These are phyloP conservation scores for Monodelphis domestica DNA, from an alignment of 2,797 vertebrate species.

Conservation along the genomic window DNA sequence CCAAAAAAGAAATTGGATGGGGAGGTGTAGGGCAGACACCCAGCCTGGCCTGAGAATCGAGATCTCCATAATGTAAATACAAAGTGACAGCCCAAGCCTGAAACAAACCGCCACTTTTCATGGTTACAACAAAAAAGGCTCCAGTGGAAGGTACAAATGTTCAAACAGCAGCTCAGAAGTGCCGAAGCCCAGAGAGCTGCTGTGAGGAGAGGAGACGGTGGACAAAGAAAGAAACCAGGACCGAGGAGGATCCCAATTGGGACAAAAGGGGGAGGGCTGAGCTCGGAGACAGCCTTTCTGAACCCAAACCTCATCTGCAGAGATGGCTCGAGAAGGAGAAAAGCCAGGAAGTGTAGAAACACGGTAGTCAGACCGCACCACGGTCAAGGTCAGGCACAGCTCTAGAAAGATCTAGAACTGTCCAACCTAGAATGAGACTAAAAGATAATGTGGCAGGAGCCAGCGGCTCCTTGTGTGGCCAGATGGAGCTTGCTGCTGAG, in stretches of 20 bases:
- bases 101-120: not conserved
- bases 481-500: not conserved
- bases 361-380: not conserved
- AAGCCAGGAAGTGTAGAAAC: not conserved
- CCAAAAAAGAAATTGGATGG: not conserved
- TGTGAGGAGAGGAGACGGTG: not conserved
- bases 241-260: not conserved
- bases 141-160: not conserved
- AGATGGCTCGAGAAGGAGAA: not conserved
- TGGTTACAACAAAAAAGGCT: not conserved
- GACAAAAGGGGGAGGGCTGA: not conserved
- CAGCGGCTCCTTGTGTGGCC: not conserved
- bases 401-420: not conserved
- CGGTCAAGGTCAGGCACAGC: not conserved
- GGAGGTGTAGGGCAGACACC: not conserved
- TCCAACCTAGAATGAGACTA: not conserved
- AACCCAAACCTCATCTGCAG: not conserved
- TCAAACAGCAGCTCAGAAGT: not conserved
- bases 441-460: not conserved
- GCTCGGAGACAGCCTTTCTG: not conserved
- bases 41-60: not conserved
- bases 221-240: not conserved
- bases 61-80: not conserved
- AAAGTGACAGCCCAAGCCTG: not conserved
- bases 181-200: not conserved